Percentiles rank a stretch among this genome's conserved stretches.
Evolutionary conservation across 2,113 vertebrate genomes (phyloP).

Genomic region (Struthidea cinerea): DNA sequence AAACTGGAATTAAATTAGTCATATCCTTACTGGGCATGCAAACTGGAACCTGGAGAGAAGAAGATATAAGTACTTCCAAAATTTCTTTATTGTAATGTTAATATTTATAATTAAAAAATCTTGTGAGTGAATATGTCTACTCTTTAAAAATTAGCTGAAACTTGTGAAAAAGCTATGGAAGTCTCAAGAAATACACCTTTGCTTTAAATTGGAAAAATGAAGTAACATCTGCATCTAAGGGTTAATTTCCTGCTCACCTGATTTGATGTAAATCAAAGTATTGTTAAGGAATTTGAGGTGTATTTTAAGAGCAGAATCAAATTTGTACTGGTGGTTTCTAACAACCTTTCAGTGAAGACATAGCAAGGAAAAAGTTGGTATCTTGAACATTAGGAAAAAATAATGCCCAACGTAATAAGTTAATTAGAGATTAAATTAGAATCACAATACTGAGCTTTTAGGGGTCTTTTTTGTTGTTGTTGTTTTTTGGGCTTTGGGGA

Average conservation of each 20-base stretch:
- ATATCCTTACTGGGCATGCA: background rate
- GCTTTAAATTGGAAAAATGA: background rate
- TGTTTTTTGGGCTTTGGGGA: background rate
- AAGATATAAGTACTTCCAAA: background rate
- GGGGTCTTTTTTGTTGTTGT: accelerated
- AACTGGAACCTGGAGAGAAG: background rate
- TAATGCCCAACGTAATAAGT: accelerated
- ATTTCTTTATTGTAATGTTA: background rate
- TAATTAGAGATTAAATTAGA: background rate
- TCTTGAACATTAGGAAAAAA: background rate
- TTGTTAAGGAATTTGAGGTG: background rate
- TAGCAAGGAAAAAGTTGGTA: background rate
- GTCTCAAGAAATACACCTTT: background rate
- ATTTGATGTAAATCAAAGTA: background rate
- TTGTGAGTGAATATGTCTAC: background rate
- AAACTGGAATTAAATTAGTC: background rate
- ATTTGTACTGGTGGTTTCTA: background rate
- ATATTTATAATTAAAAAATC: background rate
- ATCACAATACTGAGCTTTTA: background rate
- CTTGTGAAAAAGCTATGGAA: background rate
- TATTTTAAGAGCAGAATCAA: background rate
- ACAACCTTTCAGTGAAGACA: background rate
- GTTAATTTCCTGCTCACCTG: background rate
- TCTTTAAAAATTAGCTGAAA: background rate
- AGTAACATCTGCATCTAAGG: background rate